phyloP scores from a whole-genome alignment of 2,113 vertebrate genomes.

The Xiphias gladius region DNA sequence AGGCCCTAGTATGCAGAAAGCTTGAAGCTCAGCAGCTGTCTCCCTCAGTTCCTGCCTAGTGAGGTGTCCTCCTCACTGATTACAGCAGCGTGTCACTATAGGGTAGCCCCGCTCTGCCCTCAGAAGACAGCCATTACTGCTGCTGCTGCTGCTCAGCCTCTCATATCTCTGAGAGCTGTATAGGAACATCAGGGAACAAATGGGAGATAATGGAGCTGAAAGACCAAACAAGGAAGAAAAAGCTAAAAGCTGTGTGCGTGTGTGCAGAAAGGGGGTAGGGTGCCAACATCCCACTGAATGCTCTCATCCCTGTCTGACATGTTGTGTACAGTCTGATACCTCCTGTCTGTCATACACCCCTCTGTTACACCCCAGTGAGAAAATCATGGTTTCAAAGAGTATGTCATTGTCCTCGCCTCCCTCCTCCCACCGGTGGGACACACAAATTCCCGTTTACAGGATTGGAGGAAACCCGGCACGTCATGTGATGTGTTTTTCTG shows the following conservation, averaged over 20 bases:
- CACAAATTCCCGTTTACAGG: conserved; percentile 41
- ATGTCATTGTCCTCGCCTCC: conserved; percentile 38
- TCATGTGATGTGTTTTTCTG: conserved; percentile 38
- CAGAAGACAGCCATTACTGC: conserved; percentile 39
- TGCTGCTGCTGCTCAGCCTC: conserved; percentile 14
- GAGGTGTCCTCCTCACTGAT: conserved; percentile 50
- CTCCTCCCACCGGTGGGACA: conserved; percentile 23
- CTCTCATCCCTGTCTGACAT: conserved; percentile 56
- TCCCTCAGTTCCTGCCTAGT: conserved; percentile 2
- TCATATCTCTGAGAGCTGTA: background rate
- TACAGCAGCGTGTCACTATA: conserved; percentile 18
- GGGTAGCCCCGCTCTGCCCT: conserved; percentile 5
- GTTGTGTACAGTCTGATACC: conserved; percentile 46
- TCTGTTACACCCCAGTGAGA: conserved; percentile 55
- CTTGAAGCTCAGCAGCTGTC: conserved; percentile 45
- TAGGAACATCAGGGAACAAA: conserved; percentile 13
- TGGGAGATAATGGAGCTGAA: conserved; percentile 36
- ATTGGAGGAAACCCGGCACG: conserved; percentile 19
- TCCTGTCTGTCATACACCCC: conserved; percentile 41
- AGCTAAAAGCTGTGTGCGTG: background rate
- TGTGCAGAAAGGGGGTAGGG: background rate
- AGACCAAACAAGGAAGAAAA: conserved; percentile 17
- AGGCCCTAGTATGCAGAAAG: background rate
- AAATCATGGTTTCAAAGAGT: conserved; percentile 35
- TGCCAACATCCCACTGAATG: conserved; percentile 5